These are phyloP conservation scores for Hydrochoerus hydrochaeris DNA, from an alignment of 2,113 vertebrate species.

Conservation along the genomic window DNA sequence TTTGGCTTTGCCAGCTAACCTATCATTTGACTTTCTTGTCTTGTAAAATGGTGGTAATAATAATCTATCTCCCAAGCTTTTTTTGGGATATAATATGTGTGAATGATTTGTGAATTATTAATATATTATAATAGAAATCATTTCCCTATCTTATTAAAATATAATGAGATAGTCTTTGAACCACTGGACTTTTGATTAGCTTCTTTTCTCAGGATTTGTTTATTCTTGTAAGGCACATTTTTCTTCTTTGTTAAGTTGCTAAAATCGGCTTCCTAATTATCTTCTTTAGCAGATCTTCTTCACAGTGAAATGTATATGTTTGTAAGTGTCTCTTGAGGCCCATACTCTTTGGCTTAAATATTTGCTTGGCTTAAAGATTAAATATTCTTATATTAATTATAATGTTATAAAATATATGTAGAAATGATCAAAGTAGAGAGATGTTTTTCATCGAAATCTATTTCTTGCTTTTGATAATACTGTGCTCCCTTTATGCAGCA, in stretches of 20 bases:
- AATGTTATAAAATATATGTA: slow-evolving; percentile 3
- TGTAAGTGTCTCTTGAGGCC: slow-evolving; percentile 22
- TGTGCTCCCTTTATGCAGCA: background rate
- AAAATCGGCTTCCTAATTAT: slow-evolving; percentile 55
- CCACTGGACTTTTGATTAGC: slow-evolving; percentile 67
- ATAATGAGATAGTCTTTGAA: slow-evolving; percentile 63
- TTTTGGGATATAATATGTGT: slow-evolving; percentile 57
- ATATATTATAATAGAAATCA: slow-evolving; percentile 70
- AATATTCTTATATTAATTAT: slow-evolving; percentile 51
- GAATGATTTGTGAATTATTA: slow-evolving; percentile 71
- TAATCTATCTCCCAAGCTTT: slow-evolving; percentile 19
- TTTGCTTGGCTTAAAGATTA: slow-evolving; percentile 63
- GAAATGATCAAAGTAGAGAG: background rate
- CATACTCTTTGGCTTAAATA: slow-evolving; percentile 47
- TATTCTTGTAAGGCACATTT: slow-evolving; percentile 54
- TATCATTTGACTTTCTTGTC: slow-evolving; percentile 8
- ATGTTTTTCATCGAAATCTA: background rate
- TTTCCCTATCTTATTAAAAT: slow-evolving; percentile 71
- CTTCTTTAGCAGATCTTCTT: background rate
- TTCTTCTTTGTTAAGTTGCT: slow-evolving; percentile 40
- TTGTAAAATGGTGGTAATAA: slow-evolving; percentile 51
- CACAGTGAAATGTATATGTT: slow-evolving; percentile 38
- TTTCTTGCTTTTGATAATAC: slow-evolving; percentile 10
- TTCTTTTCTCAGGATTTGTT: slow-evolving; percentile 67
- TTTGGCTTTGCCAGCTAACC: background rate